Evolutionary conservation across 2,888 invertebrate species (phyloP), one percentile per base, ranked within the genome.

Genomic region (Andrena bicolor): DNA sequence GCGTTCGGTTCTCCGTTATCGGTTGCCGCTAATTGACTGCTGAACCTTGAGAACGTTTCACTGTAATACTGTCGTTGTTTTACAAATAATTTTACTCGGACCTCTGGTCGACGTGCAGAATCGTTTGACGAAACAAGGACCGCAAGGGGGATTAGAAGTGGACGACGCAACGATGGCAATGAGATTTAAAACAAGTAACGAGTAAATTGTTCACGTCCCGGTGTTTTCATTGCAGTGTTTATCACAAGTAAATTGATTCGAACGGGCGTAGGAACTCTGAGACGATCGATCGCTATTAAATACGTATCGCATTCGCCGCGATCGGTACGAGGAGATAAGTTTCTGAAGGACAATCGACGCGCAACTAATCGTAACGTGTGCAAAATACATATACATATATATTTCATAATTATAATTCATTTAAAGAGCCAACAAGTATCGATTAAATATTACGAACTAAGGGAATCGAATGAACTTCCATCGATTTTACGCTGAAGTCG

Each of bases 211-310:
- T 61, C 32, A 23, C 23, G 26, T 56, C n/a, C 35, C 61, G 30
- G 32, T n/a, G 10, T 1, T 41, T 26, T 63, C n/a, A 48, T 58
- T 53, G 32, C 23, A 58, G n/a, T 26, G 41, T 48, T 16, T 13
- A 30, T 65, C 65, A 51, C 49, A 65, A 65, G 41, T 51, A 28
- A 41, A 69, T 26, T 30, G 23, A 53, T 66, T 76, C 53, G 66
- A 71, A 80, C 56, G 61, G 65, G 66, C 53, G 32, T 76, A 76
- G 76, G 76, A 80, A 80, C 76, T 76, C 32, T 80, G 63, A 66
- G 58, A 71, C 58, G 41, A 76, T 80, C 64, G 53, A 64, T 58
- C 51, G 48, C 32, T 23, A 58, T 32, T 26, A 48, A 68, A 78
- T 8, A 16, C 28, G 16, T 3, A 48, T 32, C 48, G 41, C 26